These are phyloP conservation scores for Omphaloscelis lunosa DNA, from an alignment of 2,888 invertebrate genomes.

Conservation along the genomic window DNA sequence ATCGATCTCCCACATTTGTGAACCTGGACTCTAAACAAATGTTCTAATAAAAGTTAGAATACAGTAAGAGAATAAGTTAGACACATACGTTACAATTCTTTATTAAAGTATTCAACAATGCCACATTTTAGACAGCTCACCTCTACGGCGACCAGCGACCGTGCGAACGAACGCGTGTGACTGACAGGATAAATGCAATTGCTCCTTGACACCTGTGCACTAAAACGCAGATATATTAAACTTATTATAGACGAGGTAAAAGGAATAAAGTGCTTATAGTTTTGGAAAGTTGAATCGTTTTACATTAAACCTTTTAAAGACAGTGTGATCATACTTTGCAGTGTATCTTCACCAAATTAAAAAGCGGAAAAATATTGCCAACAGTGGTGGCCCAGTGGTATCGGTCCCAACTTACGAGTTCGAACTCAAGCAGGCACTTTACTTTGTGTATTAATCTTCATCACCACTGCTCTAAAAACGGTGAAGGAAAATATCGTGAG, in stretches of 20 bases:
- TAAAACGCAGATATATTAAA: constrained; percentile 6
- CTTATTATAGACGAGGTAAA: background rate
- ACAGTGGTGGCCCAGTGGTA: no score
- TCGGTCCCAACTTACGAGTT: no score
- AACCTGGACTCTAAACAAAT: background rate
- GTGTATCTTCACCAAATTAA: background rate
- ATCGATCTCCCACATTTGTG: background rate
- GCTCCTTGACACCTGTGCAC: constrained; percentile 25
- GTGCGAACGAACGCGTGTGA: constrained; percentile 24
- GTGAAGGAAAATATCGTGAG: no score
- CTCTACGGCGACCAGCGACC: constrained; percentile 10
- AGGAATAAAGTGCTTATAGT: background rate
- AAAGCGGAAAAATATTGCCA: background rate
- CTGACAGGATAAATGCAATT: constrained; percentile 45
- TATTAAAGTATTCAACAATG: constrained; percentile 1
- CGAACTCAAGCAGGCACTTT: no score
- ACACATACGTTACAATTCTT: background rate
- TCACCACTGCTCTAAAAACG: no score
- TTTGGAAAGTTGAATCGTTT: background rate
- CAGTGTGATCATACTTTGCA: background rate
- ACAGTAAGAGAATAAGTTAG: no score
- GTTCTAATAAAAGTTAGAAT: no score
- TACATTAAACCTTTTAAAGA: no score
- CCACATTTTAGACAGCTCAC: background rate
- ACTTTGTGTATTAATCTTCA: no score